Evolutionary conservation across 1,140 invertebrate species (phyloP).

Genomic region (Cyclargus thomasi): DNA sequence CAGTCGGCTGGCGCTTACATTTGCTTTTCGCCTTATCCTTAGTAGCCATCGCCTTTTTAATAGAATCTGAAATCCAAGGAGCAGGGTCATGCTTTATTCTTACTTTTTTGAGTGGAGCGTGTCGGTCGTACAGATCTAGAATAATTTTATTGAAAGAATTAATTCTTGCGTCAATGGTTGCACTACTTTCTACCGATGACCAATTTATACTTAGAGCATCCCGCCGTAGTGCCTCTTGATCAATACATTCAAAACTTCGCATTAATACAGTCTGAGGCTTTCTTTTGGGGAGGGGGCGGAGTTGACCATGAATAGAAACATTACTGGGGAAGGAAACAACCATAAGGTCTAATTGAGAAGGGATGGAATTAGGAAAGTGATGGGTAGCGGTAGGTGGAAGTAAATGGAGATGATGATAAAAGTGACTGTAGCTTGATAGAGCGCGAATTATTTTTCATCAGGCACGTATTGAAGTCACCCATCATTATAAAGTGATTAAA

Average conservation of each 20-base stretch:
- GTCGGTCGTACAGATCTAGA: neutral
- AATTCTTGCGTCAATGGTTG: neutral
- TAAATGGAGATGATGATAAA: neutral
- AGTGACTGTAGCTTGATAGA: neutral
- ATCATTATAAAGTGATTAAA: neutral
- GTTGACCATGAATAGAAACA: neutral
- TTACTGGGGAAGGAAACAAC: neutral
- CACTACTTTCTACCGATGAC: neutral
- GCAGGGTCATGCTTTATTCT: conserved; percentile 5
- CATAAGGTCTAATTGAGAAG: neutral
- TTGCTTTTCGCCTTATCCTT: conserved; percentile 6
- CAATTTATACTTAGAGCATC: neutral
- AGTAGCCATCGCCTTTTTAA: neutral
- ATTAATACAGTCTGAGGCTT: neutral
- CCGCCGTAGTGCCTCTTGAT: neutral
- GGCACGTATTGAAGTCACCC: neutral
- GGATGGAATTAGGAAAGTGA: neutral
- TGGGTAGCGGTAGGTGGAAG: neutral
- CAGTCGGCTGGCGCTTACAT: conserved; percentile 3
- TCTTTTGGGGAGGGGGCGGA: neutral
- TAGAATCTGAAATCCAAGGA: conserved; percentile 4
- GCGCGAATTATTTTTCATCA: neutral
- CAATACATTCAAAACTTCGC: neutral
- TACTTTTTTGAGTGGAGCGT: conserved; percentile 2
- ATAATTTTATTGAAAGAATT: neutral